Base-by-base conservation (phyloP, 2,888 invertebrate genomes). In the Drosophila melanocephala region DNA sequence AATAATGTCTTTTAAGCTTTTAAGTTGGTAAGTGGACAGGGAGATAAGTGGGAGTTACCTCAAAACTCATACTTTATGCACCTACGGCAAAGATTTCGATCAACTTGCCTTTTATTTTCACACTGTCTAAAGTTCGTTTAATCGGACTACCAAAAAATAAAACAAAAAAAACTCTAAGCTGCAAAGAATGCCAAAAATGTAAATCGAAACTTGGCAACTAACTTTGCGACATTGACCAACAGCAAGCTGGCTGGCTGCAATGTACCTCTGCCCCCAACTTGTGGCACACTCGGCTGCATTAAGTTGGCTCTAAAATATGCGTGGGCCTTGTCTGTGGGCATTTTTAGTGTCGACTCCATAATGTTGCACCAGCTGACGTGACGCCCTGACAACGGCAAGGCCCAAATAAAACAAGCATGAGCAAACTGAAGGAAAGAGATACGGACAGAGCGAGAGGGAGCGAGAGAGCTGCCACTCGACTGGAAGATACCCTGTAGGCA, bases 321-420 rank as follows among this genome's bases (percentile, higher is more conserved):
- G 77, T 53, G 56, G 6, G 57, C 22, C 33, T 22, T 56, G 19
- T 62, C 39, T 63, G 10, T 33, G 33, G 62, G 42, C 68, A 39
- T 58, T 42, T 44, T 42, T 39, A 30, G 42, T 42, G 72, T 55
- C 62, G 78, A 78, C 73, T 84, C 79, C 74, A 87, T 76, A 62
- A 83, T 87, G 86, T 87, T 81, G 79, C 79, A 84, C 51, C 87
- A 87, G 86, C 84, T 87, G 86, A 83, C 89, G 84, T 70, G 33
- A 30, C 39, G 22, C 1, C 57, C 57, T 47, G 58, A 63, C 72
- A 65, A 62, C 58, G 37, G 63, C 73, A 69, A 7, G 12, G 10
- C 67, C 60, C 57, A 65, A 61, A 75, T 19, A 63, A 72, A 64
- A 51, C 65, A 59, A 44, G 39, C 10, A 30, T 19, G 30, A 61